Conservation (phyloP, 2,797 vertebrate genomes). For the Lutjanus campechanus region DNA sequence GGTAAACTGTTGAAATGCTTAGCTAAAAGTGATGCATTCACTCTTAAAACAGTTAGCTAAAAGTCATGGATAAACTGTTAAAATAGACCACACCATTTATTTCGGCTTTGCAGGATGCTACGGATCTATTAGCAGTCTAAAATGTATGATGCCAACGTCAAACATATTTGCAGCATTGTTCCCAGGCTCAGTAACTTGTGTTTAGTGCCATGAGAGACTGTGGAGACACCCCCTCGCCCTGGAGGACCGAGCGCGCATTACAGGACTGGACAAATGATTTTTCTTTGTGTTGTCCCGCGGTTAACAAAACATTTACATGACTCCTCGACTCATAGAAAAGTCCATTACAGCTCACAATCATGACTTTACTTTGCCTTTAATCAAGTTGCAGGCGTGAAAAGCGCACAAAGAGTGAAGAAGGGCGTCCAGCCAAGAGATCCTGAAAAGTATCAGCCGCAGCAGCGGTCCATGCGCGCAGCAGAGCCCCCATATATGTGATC, state of each 20-base stretch:
- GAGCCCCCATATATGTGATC: conserved; percentile 18
- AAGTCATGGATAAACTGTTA: too few relatives aligned
- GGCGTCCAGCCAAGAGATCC: conserved; percentile 22
- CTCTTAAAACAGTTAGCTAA: too few relatives aligned
- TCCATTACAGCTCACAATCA: not conserved
- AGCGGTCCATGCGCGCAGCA: conserved; percentile 42
- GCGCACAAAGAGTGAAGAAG: conserved; percentile 64
- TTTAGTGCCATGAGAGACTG: too few relatives aligned
- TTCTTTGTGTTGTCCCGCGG: conserved; percentile 52
- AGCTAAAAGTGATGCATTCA: too few relatives aligned
- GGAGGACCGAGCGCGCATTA: conserved; percentile 37
- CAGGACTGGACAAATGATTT: conserved; percentile 30
- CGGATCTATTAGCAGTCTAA: too few relatives aligned
- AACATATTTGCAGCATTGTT: too few relatives aligned
- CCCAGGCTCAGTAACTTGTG: too few relatives aligned
- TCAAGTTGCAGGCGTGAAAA: not conserved
- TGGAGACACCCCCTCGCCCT: conserved; percentile 2
- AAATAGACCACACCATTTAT: too few relatives aligned
- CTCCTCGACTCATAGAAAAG: not conserved
- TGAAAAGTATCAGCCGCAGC: conserved; percentile 35
- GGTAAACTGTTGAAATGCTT: too few relatives aligned
- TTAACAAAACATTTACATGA: conserved; percentile 9
- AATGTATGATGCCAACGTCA: too few relatives aligned
- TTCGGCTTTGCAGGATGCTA: too few relatives aligned
- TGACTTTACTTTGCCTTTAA: not conserved